Percentiles rank a stretch among this genome's conserved stretches.
Evolutionary conservation across 2,113 vertebrate genomes (phyloP).

Genomic region (Elgaria multicarinata): DNA sequence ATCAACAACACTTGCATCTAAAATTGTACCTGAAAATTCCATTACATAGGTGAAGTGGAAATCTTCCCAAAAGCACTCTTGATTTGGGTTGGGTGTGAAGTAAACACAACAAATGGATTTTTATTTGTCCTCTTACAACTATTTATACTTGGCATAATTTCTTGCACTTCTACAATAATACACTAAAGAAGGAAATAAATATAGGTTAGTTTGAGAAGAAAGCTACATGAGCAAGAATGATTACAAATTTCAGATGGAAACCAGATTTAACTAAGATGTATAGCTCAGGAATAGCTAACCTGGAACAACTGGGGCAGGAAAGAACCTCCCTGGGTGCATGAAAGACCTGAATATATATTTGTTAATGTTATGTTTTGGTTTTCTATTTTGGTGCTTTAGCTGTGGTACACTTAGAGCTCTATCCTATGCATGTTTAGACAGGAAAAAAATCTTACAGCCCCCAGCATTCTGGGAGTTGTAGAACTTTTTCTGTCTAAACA

Average conservation of each 20-base stretch:
- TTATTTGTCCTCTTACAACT: not conserved
- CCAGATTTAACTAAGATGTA: not conserved
- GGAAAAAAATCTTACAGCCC: too few species aligned
- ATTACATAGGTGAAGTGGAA: constrained; percentile 72
- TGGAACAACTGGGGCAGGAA: not conserved
- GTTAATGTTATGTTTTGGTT: not conserved
- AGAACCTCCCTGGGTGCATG: not conserved
- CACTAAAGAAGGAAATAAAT: not conserved
- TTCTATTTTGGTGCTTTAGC: not conserved
- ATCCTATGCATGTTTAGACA: too few species aligned
- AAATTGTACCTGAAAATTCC: constrained; percentile 73
- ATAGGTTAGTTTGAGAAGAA: not conserved
- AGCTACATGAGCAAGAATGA: not conserved
- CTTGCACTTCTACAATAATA: not conserved
- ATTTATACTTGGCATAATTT: constrained; percentile 1
- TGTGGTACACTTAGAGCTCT: too few species aligned
- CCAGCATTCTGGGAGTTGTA: too few species aligned
- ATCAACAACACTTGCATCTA: constrained; percentile 75
- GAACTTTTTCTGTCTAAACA: too few species aligned
- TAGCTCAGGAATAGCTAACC: not conserved
- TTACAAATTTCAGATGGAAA: not conserved
- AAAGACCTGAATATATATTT: not conserved
- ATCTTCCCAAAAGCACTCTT: constrained; percentile 10
- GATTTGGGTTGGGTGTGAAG: not conserved
- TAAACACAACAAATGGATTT: not conserved